phyloP scores from a whole-genome alignment of 2,888 invertebrate species.

The Pachymerium ferrugineum region DNA sequence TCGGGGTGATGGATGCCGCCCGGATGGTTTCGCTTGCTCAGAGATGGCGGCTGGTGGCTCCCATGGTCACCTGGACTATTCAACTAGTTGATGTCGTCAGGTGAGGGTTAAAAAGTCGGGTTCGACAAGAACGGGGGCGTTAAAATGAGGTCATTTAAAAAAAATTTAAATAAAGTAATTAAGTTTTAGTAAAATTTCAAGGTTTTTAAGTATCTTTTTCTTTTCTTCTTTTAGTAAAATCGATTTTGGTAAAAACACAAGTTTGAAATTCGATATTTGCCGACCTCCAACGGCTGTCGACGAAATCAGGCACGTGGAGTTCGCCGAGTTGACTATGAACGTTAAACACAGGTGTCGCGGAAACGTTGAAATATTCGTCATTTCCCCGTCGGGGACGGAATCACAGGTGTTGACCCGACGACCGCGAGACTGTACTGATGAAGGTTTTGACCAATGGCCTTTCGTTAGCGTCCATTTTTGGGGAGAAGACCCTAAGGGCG shows the following conservation, averaged over 20 bases:
- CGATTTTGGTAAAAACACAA: slow-evolving; percentile 37
- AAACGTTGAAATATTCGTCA: slow-evolving; percentile 43
- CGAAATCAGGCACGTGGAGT: slow-evolving; percentile 46
- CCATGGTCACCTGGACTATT: slow-evolving; percentile 13
- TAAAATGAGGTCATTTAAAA: too few species aligned
- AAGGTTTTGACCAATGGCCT: slow-evolving; percentile 50
- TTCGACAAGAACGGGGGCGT: too few species aligned
- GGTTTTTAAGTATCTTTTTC: neutral
- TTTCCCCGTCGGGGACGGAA: slow-evolving; percentile 44
- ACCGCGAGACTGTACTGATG: slow-evolving; percentile 44
- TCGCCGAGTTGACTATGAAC: slow-evolving; percentile 44
- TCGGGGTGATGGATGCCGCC: slow-evolving; percentile 38
- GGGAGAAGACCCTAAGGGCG: slow-evolving; percentile 51
- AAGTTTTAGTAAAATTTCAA: too few species aligned
- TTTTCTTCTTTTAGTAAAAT: slow-evolving; percentile 30
- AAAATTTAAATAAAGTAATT: too few species aligned
- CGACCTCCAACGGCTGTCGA: slow-evolving; percentile 37
- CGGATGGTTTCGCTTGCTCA: slow-evolving; percentile 35
- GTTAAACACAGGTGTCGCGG: slow-evolving; percentile 45
- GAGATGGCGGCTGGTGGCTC: slow-evolving; percentile 35
- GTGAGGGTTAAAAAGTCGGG: neutral
- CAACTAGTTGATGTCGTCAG: slow-evolving; percentile 2
- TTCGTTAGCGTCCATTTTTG: slow-evolving; percentile 53
- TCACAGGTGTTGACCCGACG: slow-evolving; percentile 46
- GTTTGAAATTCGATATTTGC: neutral